These are phyloP conservation scores for Cyprinodon brontotheroides DNA, from an alignment of 2,113 vertebrate species.

Conservation along the genomic window DNA sequence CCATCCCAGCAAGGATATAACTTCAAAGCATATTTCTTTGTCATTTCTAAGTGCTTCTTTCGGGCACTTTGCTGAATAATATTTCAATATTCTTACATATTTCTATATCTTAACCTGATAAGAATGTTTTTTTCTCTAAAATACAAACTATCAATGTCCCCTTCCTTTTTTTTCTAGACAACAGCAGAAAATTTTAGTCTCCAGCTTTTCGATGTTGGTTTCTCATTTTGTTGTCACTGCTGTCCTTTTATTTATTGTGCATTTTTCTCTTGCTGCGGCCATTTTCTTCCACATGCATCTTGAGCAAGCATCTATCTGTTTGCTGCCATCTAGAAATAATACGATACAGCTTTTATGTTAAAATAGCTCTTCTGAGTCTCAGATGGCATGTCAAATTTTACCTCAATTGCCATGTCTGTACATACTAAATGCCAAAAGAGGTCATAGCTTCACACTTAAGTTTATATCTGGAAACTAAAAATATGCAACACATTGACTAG, in stretches of 20 bases:
- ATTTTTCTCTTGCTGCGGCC: slow-evolving; percentile 26
- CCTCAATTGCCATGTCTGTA: slow-evolving; percentile 9
- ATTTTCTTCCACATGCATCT: slow-evolving; percentile 7
- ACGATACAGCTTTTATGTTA: slow-evolving; percentile 37
- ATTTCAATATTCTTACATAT: slow-evolving; percentile 28
- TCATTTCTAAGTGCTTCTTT: slow-evolving; percentile 3
- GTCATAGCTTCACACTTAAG: slow-evolving; percentile 19
- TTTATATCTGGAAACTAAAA: slow-evolving; percentile 33
- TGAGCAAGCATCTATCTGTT: not conserved
- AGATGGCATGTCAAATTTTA: slow-evolving; percentile 4
- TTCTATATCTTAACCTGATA: slow-evolving; percentile 31
- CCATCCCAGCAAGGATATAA: no score
- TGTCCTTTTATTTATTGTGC: slow-evolving; percentile 45
- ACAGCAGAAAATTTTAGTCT: slow-evolving; percentile 29
- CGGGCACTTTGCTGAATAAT: slow-evolving; percentile 16
- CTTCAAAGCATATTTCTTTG: not conserved
- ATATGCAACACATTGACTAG: slow-evolving; percentile 37
- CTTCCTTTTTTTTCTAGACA: slow-evolving; percentile 26
- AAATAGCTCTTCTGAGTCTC: slow-evolving; percentile 16
- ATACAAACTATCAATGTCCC: not conserved
- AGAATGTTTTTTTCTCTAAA: slow-evolving; percentile 18
- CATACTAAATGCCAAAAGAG: slow-evolving; percentile 8
- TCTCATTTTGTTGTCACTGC: slow-evolving; percentile 53
- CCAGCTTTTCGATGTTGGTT: slow-evolving; percentile 27
- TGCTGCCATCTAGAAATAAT: slow-evolving; percentile 29